phyloP scores from a whole-genome alignment of 2,113 vertebrate species.

The Gila orcuttii region DNA sequence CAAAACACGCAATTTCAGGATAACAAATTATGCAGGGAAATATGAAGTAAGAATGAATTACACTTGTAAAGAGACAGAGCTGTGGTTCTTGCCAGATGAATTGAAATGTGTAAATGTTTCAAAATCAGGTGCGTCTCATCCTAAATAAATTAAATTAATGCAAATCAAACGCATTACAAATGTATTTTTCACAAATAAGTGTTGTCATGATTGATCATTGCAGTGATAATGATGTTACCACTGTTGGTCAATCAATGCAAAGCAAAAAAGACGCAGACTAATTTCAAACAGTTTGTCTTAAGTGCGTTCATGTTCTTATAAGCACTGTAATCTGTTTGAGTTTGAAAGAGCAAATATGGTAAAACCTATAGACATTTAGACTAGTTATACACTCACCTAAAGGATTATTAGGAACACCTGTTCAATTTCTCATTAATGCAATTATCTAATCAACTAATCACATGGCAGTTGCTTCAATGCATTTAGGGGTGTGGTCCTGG shows the following conservation, averaged over 20 bases:
- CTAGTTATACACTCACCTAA: no score
- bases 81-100: not conserved
- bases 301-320: not conserved
- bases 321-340: not conserved
- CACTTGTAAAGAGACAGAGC: not conserved
- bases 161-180: no score
- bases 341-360: not conserved
- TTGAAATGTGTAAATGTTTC: no score
- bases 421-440: no score
- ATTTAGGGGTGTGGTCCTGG: no score
- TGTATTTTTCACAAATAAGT: conserved; percentile 54
- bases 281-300: not conserved
- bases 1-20: not conserved
- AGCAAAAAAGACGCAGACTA: no score
- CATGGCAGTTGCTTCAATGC: no score
- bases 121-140: no score
- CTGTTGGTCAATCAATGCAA: not conserved
- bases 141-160: no score
- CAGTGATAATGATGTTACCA: not conserved
- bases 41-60: not conserved
- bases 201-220: not conserved
- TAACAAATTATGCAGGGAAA: accelerated
- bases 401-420: no score
- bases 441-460: no score
- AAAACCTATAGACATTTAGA: not conserved